phyloP scores from a whole-genome alignment of 1,140 invertebrate species.

The Phthorimaea operculella region DNA sequence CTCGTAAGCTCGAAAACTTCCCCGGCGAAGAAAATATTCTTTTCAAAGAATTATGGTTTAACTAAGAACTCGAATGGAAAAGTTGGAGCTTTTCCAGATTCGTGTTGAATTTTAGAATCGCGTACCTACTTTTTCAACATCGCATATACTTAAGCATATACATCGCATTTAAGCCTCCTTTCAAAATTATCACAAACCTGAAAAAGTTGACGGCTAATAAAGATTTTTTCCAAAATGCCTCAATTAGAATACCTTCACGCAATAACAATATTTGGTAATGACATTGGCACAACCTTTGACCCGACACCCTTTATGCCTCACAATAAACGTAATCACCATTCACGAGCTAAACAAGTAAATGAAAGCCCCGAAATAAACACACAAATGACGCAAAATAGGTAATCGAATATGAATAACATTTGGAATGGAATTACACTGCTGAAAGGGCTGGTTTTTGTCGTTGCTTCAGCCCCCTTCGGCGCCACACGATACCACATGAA shows the following conservation, averaged over 20 bases:
- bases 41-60: not conserved
- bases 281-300: too few relatives aligned
- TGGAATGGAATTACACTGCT: constrained; percentile 15
- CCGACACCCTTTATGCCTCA: too few relatives aligned
- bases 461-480: constrained; percentile 33
- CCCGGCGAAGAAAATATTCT: not conserved
- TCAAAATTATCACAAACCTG: too few relatives aligned
- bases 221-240: too few relatives aligned
- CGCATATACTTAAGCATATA: too few relatives aligned
- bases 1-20: too few relatives aligned
- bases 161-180: too few relatives aligned
- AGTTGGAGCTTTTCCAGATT: not conserved
- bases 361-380: constrained; percentile 13
- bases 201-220: too few relatives aligned
- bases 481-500: constrained; percentile 54
- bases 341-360: constrained; percentile 20
- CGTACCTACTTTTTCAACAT: not conserved
- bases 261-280: too few relatives aligned
- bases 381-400: constrained; percentile 20
- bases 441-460: constrained; percentile 3
- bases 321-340: constrained; percentile 19
- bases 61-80: not conserved
- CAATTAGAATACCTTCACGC: too few relatives aligned
- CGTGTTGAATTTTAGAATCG: not conserved
- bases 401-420: constrained; percentile 49